These are phyloP conservation scores for Sesamia inferens DNA, from an alignment of 2,888 invertebrate genomes.

Conservation along the genomic window DNA sequence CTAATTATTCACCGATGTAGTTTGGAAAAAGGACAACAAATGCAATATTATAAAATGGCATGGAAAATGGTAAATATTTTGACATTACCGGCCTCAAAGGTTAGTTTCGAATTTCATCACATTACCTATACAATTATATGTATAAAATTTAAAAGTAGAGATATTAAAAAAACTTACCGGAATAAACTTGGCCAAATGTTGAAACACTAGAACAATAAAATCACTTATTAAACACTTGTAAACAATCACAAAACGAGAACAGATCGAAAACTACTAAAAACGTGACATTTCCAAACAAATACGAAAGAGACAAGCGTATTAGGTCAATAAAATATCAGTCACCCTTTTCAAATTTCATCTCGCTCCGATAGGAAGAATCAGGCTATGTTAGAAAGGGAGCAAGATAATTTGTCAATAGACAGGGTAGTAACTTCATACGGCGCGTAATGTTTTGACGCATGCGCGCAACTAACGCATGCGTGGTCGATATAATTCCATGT, in stretches of 20 bases:
- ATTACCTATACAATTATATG: neutral
- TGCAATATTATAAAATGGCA: too few species aligned
- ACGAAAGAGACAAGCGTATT: neutral
- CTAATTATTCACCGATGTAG: neutral
- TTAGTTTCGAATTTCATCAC: neutral
- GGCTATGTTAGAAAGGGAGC: slow-evolving; percentile 24
- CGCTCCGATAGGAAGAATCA: neutral
- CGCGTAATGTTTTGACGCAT: slow-evolving; percentile 52
- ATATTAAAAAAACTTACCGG: slow-evolving; percentile 44
- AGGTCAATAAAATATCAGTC: slow-evolving; percentile 2
- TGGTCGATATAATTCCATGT: slow-evolving; percentile 54
- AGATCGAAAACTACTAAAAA: slow-evolving; percentile 8
- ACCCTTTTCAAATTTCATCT: slow-evolving; percentile 3
- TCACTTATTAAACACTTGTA: slow-evolving; percentile 58
- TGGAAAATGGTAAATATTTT: slow-evolving; percentile 17
- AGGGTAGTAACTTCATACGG: slow-evolving; percentile 30
- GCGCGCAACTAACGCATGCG: slow-evolving; percentile 57
- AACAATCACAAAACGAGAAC: slow-evolving; percentile 52
- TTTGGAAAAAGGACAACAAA: too few species aligned
- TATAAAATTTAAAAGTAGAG: neutral
- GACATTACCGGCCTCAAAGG: neutral
- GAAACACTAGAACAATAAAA: slow-evolving; percentile 50
- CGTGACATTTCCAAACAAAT: slow-evolving; percentile 11
- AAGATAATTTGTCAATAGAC: slow-evolving; percentile 27
- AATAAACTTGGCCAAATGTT: slow-evolving; percentile 10